Evolutionary conservation across 2,797 vertebrate genomes (phyloP).

Genomic region (Diplodus puntazzo): DNA sequence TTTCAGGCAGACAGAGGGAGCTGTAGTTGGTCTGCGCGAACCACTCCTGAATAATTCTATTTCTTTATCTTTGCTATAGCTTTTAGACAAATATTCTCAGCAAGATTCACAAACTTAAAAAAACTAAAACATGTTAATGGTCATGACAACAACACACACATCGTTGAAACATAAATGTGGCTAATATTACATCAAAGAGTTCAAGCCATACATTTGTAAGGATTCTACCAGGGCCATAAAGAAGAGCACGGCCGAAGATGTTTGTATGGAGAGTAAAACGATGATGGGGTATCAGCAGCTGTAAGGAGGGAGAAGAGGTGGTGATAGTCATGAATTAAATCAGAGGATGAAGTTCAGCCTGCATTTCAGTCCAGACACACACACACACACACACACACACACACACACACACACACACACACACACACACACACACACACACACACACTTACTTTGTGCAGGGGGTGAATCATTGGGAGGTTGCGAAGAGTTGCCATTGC

Average conservation of each 20-base stretch:
- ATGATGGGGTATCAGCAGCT: conserved; percentile 59
- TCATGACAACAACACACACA: too few species aligned
- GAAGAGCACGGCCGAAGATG: not conserved
- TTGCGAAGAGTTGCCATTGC: conserved; percentile 72
- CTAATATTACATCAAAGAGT: not conserved
- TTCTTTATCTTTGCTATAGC: too few species aligned
- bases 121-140: too few species aligned
- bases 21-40: conserved; percentile 66
- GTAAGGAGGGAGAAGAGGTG: not conserved
- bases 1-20: conserved; percentile 77
- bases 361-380: not conserved
- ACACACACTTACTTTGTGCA: conserved; percentile 75
- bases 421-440: too few species aligned
- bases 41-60: conserved; percentile 65
- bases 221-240: conserved; percentile 5
- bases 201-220: conserved; percentile 12
- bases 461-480: conserved; percentile 77
- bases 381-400: too few species aligned
- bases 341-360: not conserved
- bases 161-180: too few species aligned
- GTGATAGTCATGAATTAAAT: not conserved
- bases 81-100: too few species aligned
- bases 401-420: too few species aligned
- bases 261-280: conserved; percentile 53
- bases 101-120: too few species aligned